phyloP scores from a whole-genome alignment of 2,113 vertebrate species.

The Illadopsis cleaveri region DNA sequence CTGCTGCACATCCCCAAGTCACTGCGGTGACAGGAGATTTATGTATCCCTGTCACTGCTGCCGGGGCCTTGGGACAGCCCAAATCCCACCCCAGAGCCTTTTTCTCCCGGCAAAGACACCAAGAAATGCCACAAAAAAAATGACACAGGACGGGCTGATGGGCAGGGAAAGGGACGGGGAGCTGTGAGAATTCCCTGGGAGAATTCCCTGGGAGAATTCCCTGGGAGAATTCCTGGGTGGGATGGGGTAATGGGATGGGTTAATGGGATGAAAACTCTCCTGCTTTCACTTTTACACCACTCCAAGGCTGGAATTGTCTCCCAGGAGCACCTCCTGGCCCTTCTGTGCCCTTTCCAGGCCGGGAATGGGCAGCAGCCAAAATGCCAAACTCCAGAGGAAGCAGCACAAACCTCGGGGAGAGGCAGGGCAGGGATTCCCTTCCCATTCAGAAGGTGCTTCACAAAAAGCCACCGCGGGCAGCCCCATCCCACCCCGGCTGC shows the following conservation, averaged over 20 bases:
- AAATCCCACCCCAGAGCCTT: not conserved
- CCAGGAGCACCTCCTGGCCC: not conserved
- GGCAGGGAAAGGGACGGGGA: not conserved
- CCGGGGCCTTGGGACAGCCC: not conserved
- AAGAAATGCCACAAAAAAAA: too few relatives aligned
- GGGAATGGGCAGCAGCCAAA: fast-evolving
- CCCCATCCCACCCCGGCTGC: too few relatives aligned
- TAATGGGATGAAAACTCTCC: not conserved
- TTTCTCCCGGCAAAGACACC: not conserved
- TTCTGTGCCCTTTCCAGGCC: fast-evolving
- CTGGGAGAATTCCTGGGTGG: not conserved
- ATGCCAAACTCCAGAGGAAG: not conserved
- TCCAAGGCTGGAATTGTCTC: not conserved
- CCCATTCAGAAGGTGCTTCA: too few relatives aligned
- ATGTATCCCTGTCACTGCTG: not conserved
- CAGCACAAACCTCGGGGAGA: not conserved
- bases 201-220: not conserved
- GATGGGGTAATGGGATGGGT: not conserved
- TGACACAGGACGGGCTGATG: fast-evolving
- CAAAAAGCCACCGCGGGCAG: too few relatives aligned
- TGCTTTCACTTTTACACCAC: not conserved
- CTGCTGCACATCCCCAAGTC: not conserved
- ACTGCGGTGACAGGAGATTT: not conserved
- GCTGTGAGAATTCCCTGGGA: not conserved
- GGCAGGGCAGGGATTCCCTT: not conserved